These are phyloP conservation scores for Poeciliopsis presidionis DNA, from an alignment of 2,797 vertebrate species.

Conservation along the genomic window DNA sequence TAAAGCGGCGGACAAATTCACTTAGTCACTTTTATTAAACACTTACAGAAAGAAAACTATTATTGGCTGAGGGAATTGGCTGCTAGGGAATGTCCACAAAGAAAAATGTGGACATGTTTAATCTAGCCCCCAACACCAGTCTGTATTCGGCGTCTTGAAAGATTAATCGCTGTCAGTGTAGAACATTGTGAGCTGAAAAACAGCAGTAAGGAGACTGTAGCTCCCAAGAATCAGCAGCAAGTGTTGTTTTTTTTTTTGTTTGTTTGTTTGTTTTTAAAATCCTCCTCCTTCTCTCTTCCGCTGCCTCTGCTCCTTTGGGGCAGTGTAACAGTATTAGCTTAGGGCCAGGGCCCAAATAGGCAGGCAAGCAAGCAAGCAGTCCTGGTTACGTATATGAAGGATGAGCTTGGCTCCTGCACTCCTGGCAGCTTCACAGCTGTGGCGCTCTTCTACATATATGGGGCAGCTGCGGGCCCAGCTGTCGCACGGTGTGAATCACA, in stretches of 20 bases:
- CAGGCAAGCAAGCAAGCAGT: slow-evolving; percentile 60
- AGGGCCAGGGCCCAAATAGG: slow-evolving; percentile 65
- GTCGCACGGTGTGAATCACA: slow-evolving; percentile 90
- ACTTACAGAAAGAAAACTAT: slow-evolving; percentile 41
- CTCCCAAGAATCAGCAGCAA: slow-evolving; percentile 55
- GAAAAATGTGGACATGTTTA: slow-evolving; percentile 41
- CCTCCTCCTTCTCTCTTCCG: slow-evolving; percentile 46
- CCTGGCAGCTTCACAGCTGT: slow-evolving; percentile 92
- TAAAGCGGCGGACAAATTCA: slow-evolving; percentile 51
- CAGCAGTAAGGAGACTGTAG: slow-evolving; percentile 19
- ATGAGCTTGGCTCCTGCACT: slow-evolving; percentile 86
- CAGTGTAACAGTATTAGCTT: slow-evolving; percentile 75
- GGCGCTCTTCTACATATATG: slow-evolving; percentile 86
- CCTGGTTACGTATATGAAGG: slow-evolving; percentile 82
- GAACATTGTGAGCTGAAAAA: slow-evolving; percentile 44
- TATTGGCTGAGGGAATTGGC: slow-evolving; percentile 39
- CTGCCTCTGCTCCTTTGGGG: slow-evolving; percentile 59
- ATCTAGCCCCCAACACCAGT: slow-evolving; percentile 44
- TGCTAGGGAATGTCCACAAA: slow-evolving; percentile 46
- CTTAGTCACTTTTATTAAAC: slow-evolving; percentile 63
- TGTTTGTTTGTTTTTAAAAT: slow-evolving; percentile 21
- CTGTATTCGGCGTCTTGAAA: slow-evolving; percentile 35
- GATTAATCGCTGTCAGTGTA: slow-evolving; percentile 51
- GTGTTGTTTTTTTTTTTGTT: slow-evolving; percentile 37
- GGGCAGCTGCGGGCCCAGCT: slow-evolving; percentile 97